Evolutionary conservation across 1,140 invertebrate species (phyloP), one percentile per base, ranked within the genome.

Genomic region (Cotesia chilonis): DNA sequence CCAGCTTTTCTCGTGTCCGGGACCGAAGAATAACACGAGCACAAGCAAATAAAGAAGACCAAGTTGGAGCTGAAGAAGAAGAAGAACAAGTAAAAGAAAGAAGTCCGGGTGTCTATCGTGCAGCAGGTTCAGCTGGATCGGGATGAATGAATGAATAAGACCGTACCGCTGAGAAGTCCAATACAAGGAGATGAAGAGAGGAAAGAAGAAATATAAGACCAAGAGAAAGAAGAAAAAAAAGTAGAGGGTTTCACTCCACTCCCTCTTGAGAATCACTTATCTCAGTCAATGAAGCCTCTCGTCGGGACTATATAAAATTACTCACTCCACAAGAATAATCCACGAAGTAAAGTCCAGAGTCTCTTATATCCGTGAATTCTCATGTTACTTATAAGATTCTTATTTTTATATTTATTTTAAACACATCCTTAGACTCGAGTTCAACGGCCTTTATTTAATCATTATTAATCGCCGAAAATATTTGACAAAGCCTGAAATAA

Each of bases 111-210:
- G 70, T 77, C 70, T 75, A 78, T 75, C 74, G 69, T 70, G 51
- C 10, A 70, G 68, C 63, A 54, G 17, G 52, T 47, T 47, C 41
- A 47, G 41, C 41, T 47, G 41, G 10, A 28, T 54, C 9, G 41
- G 67, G 14, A 20, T 59, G 74, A 72, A 75, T 75, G 74, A 75
- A 75, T 75, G 74, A 69, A 74, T 68, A 66, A 72, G 63, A 14
- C 68, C 47, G 37, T 63, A 41, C 10, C 51, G 52, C 20, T 47
- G 14, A 12, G 4, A 51, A 55, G 51, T 28, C 6, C 12, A 70
- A 70, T 28, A 28, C 28, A 28, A 28, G 28, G 28, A 59, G 28
- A 47, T 47, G 41, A 47, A 47, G 41, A 47, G 10, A 47, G 41
- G 10, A 47, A 47, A 47, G 41, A 47, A 47, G 41, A 47, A 47